Evolutionary conservation across 1,140 invertebrate species (phyloP), one percentile per base, ranked within the genome.

Genomic region (Bombus fervidus): DNA sequence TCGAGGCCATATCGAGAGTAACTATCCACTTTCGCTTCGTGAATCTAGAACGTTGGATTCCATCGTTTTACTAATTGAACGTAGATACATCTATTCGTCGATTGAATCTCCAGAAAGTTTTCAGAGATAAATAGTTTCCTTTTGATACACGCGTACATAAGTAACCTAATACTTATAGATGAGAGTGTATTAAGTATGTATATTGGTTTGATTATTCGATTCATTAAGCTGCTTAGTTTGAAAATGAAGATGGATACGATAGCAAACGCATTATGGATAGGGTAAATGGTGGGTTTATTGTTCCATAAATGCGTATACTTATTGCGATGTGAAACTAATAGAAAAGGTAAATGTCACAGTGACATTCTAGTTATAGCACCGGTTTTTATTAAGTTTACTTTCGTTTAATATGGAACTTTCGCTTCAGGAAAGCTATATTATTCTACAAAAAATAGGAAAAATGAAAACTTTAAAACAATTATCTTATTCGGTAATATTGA

Each of bases 1-100:
- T 84, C 81, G 81, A 59, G 74, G 74, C n/a, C 66, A 57, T 66
- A 84, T 84, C 81, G 81, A 78, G 66, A 73, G 59, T 82, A 68
- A 79, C 82, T 78, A 85, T 72, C 53, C 77, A 64, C 83, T 85
- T 81, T 85, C 78, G 68, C 78, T 31, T 34, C 39, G 25, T 43
- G 77, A 72, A 53, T n/a, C 57, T 64, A 25, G 41, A 81, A 74
- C 41, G 37, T 28, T 22, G 25, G 34, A 73, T 81, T 81, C 34
- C 77, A 25, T n/a, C 25, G 10, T 80, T 66, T 12, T 59, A n/a
- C 28, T n/a, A 10, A n/a, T 28, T 62, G 59, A n/a, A n/a, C 12
- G 4, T 62, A 62, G 28, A 62, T 43, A 25, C 28, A 25, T 71
- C 25, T 57, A 41, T 73, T 15, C 12, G 79, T 53, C 47, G 39